phyloP scores from a whole-genome alignment of 1,140 invertebrate genomes.

The Dufourea novaeangliae region DNA sequence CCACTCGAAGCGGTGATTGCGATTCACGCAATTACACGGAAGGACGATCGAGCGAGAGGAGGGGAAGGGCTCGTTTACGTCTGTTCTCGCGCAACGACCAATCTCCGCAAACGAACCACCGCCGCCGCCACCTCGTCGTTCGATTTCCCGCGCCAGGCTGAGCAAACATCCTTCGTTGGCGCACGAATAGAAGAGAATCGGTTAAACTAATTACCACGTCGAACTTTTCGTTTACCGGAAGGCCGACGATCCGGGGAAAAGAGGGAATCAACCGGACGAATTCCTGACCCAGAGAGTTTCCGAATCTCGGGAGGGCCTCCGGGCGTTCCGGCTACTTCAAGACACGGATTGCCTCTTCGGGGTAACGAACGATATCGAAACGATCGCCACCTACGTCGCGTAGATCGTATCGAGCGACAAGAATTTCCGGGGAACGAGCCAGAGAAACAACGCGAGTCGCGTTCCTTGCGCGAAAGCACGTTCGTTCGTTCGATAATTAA shows the following conservation, averaged over 20 bases:
- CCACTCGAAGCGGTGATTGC: constrained; percentile 18
- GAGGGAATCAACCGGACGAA: too few species aligned
- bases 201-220: too few species aligned
- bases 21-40: constrained; percentile 31
- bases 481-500: constrained; percentile 27
- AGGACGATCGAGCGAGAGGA: constrained; percentile 7
- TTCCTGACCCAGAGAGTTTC: not conserved
- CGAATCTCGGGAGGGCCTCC: too few species aligned
- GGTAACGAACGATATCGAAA: not conserved
- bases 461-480: not conserved
- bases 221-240: too few species aligned
- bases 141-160: too few species aligned
- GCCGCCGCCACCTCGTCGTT: not conserved
- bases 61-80: not conserved
- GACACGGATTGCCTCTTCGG: too few species aligned
- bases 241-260: too few species aligned
- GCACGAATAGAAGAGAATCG: too few species aligned
- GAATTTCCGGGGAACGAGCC: not conserved
- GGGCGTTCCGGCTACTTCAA: too few species aligned
- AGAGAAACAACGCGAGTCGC: not conserved
- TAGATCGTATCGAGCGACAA: not conserved
- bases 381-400: not conserved
- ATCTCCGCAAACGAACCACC: not conserved
- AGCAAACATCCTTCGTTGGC: too few species aligned
- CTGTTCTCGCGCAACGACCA: not conserved